Evolutionary conservation across 2,113 vertebrate species (phyloP).

Genomic region (Pygoscelis adeliae): DNA sequence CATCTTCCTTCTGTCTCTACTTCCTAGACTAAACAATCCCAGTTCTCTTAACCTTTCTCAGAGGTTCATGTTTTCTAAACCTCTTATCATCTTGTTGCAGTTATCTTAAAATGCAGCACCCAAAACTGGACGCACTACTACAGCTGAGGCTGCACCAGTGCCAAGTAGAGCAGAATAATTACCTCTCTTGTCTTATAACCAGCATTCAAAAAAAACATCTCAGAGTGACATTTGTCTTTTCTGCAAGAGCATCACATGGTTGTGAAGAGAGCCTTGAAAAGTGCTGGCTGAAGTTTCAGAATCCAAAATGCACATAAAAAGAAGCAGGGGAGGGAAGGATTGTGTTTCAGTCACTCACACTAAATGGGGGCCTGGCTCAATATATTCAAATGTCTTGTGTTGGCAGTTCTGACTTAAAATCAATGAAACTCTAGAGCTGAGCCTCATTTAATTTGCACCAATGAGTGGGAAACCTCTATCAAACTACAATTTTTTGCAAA

Average conservation of each 20-base stretch:
- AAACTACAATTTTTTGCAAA: neutral
- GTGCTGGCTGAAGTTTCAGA: neutral
- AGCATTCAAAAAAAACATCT: neutral
- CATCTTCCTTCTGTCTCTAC: neutral
- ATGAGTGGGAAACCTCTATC: neutral
- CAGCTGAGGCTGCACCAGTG: constrained; percentile 26
- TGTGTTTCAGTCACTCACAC: neutral
- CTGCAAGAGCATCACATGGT: neutral
- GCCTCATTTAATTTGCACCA: neutral
- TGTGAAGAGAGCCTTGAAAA: neutral
- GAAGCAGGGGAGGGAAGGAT: neutral
- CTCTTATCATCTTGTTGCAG: neutral
- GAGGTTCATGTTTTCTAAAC: neutral
- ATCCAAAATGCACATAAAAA: neutral
- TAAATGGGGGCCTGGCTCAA: neutral
- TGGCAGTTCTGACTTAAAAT: neutral
- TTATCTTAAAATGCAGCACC: neutral
- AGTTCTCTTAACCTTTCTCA: constrained; percentile 10
- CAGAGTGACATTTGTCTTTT: constrained; percentile 20
- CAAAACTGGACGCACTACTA: neutral
- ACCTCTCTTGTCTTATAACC: constrained; percentile 17
- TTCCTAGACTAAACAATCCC: neutral
- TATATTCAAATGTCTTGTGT: neutral
- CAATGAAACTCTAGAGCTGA: neutral
- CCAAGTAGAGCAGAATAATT: constrained; percentile 65